Percentiles rank a stretch among this genome's conserved stretches.
These are phyloP conservation scores for Pimephales promelas DNA, from an alignment of 2,113 vertebrate genomes.

Conservation along the genomic window DNA sequence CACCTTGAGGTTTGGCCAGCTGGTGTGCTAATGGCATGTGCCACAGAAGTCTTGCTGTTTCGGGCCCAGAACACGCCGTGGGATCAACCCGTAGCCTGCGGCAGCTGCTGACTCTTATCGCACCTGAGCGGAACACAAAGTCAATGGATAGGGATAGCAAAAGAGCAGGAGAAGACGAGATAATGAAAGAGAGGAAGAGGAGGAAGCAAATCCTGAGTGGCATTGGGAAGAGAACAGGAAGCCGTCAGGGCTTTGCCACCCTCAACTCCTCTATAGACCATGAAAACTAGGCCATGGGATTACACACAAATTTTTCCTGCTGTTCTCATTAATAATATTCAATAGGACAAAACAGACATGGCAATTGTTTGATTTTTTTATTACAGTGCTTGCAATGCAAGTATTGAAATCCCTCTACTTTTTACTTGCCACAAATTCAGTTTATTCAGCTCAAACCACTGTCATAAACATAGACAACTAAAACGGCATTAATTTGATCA, in stretches of 20 bases:
- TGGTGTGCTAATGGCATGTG: neutral
- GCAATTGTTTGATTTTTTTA: neutral
- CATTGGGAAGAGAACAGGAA: neutral
- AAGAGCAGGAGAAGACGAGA: neutral
- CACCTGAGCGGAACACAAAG: conserved; percentile 17
- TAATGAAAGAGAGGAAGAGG: neutral
- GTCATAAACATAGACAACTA: neutral
- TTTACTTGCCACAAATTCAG: neutral
- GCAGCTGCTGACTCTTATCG: conserved; percentile 15
- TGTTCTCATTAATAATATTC: neutral
- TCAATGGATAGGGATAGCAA: neutral
- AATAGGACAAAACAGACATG: conserved; percentile 2
- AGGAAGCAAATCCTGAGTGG: conserved; percentile 20
- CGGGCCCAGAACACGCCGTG: neutral
- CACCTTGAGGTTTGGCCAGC: conserved; percentile 32
- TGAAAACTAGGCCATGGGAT: conserved; percentile 35
- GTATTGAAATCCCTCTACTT: neutral
- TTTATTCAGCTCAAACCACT: neutral
- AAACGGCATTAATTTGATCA: neutral
- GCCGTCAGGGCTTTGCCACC: neutral
- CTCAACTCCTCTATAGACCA: neutral
- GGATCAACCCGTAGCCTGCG: neutral
- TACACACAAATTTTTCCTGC: conserved; percentile 15
- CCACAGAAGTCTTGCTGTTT: neutral
- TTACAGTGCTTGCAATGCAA: neutral